Percentiles rank a stretch among this genome's conserved stretches.
Evolutionary conservation across 2,888 invertebrate genomes (phyloP).

Genomic region (Glyphotaelius pellucidus): DNA sequence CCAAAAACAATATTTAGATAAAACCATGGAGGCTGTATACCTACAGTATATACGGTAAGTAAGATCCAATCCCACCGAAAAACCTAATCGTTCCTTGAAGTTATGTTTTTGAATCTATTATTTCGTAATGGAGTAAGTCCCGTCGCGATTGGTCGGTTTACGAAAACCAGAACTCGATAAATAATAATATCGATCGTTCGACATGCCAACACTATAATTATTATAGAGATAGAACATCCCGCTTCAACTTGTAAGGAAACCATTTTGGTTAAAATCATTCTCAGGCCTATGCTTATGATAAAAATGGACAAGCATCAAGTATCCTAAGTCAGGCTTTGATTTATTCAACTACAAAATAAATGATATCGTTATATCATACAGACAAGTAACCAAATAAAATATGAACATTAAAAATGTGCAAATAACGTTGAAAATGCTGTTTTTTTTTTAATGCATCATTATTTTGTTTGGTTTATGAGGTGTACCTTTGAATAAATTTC

Average conservation of each 20-base stretch:
- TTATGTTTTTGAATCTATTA: not conserved
- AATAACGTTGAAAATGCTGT: not conserved
- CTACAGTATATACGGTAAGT: not conserved
- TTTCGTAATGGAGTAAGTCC: not conserved
- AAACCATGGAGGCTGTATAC: not conserved
- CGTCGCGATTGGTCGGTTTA: not conserved
- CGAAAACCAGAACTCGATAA: constrained; percentile 15
- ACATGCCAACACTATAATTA: constrained; percentile 17
- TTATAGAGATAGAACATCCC: not conserved
- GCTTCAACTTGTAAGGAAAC: not conserved
- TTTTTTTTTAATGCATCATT: not conserved
- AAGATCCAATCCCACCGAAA: not conserved
- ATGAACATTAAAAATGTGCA: not conserved
- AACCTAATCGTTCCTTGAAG: not conserved
- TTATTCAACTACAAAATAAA: not conserved
- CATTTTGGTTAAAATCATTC: not conserved
- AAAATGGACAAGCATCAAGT: not conserved
- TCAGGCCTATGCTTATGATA: not conserved
- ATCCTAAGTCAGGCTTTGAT: not conserved
- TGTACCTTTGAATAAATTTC: not conserved
- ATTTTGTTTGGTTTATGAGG: not conserved
- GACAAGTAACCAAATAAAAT: too few relatives aligned
- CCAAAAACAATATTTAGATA: not conserved
- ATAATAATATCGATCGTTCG: not conserved
- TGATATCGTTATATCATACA: not conserved